These are phyloP conservation scores for Ophraella communa DNA, from an alignment of 2,888 invertebrate genomes.

Conservation along the genomic window DNA sequence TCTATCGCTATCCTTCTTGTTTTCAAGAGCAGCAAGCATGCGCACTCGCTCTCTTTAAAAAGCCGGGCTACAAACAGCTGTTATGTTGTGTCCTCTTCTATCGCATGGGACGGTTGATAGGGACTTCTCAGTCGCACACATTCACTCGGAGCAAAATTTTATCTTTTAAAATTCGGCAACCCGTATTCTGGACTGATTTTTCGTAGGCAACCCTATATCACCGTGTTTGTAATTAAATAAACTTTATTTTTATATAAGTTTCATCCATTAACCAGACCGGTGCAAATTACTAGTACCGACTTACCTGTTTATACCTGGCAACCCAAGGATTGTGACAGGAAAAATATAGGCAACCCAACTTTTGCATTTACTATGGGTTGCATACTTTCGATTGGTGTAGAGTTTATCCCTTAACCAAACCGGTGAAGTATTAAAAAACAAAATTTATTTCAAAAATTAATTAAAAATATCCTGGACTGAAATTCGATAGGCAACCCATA, in stretches of 20 bases:
- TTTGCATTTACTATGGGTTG: conserved; percentile 23
- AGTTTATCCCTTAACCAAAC: conserved; percentile 1
- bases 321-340: conserved; percentile 17
- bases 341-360: conserved; percentile 23
- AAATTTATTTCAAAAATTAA: not conserved
- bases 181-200: conserved; percentile 12
- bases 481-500: conserved; percentile 21
- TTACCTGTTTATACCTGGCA: conserved; percentile 21
- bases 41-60: conserved; percentile 3
- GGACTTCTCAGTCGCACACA: conserved; percentile 18
- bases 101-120: conserved; percentile 14
- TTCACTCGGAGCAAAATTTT: not conserved
- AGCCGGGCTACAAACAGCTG: not conserved
- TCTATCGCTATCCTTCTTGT: conserved; percentile 14
- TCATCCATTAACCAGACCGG: conserved; percentile 13
- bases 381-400: conserved; percentile 22
- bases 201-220: conserved; percentile 5
- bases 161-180: conserved; percentile 11
- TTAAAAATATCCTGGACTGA: conserved; percentile 10
- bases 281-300: conserved; percentile 12
- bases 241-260: not conserved
- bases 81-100: conserved; percentile 19
- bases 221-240: not conserved
- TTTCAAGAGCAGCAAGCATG: conserved; percentile 1
- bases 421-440: not conserved